Conservation (phyloP, 1,140 invertebrate genomes). For the Drosophila takahashii region DNA sequence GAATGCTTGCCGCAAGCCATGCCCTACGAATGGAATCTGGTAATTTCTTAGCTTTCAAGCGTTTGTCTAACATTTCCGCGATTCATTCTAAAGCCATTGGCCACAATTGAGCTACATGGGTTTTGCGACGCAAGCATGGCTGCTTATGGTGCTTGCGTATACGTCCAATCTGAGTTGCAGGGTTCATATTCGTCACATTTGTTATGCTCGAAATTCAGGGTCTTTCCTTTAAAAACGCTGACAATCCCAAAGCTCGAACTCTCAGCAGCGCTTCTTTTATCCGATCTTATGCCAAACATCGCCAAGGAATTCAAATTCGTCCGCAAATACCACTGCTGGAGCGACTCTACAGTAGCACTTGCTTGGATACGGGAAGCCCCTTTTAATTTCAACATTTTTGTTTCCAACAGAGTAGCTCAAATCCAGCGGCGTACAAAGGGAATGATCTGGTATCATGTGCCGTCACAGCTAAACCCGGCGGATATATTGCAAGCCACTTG, state of each 20-base stretch:
- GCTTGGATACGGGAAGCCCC: too few species aligned
- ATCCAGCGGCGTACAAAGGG: not conserved
- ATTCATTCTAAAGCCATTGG: not conserved
- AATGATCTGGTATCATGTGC: not conserved
- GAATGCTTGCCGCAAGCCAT: not conserved
- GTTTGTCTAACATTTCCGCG: not conserved
- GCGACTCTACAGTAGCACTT: not conserved
- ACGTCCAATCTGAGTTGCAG: too few species aligned
- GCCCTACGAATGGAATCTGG: not conserved
- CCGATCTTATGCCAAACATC: not conserved
- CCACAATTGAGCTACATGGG: too few species aligned
- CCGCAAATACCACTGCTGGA: not conserved
- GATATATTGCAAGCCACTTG: not conserved
- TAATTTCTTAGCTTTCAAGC: not conserved
- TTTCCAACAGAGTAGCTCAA: not conserved
- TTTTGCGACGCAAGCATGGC: too few species aligned
- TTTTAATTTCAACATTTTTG: too few species aligned
- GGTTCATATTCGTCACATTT: not conserved
- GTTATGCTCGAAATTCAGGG: not conserved
- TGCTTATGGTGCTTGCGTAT: too few species aligned
- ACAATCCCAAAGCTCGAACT: not conserved
- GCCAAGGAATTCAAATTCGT: not conserved
- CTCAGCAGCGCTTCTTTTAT: not conserved
- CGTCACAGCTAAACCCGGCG: not conserved
- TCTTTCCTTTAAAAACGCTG: too few species aligned